A percentile compares a stretch with the other conserved stretches of the same genome.
phyloP scores from a whole-genome alignment of 1,140 invertebrate species.

The Anoplolepis gracilipes region DNA sequence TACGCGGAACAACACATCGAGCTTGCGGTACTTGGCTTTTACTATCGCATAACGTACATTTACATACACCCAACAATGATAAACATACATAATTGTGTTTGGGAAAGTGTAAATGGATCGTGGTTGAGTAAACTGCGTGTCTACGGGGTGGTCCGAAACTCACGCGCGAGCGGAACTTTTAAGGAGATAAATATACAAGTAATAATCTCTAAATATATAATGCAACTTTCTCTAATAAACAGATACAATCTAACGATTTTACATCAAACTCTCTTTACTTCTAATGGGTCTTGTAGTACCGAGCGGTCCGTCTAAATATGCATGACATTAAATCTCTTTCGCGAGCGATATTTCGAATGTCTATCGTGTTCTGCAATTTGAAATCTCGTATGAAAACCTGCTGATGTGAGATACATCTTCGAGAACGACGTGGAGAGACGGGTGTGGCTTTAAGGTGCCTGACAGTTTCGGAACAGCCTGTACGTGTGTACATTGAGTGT shows the following conservation, averaged over 20 bases:
- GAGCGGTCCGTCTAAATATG: background rate
- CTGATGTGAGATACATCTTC: background rate
- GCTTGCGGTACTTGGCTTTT: slow-evolving; percentile 64
- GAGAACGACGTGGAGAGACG: background rate
- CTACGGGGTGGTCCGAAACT: slow-evolving; percentile 56
- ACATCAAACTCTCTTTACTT: background rate
- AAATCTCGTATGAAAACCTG: background rate
- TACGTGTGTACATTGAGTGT: background rate
- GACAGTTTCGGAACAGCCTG: slow-evolving; percentile 51
- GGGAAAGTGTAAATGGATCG: slow-evolving; percentile 48
- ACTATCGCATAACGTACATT: slow-evolving; percentile 71
- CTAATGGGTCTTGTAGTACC: background rate
- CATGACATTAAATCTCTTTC: background rate
- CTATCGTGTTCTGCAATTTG: background rate
- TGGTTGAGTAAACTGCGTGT: slow-evolving; percentile 48
- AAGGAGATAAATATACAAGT: background rate
- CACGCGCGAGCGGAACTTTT: background rate
- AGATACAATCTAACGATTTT: background rate
- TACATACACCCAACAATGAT: slow-evolving; percentile 68
- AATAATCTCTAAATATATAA: background rate
- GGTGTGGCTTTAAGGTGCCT: slow-evolving; percentile 2
- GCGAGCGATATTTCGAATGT: slow-evolving; percentile 5
- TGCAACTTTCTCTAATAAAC: slow-evolving; percentile 17
- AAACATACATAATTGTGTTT: slow-evolving; percentile 68
- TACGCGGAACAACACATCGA: slow-evolving; percentile 73